Percentiles rank a stretch among this genome's conserved stretches.
These are phyloP conservation scores for Ardeotis arabs DNA, from an alignment of 2,113 vertebrate species.

Conservation along the genomic window DNA sequence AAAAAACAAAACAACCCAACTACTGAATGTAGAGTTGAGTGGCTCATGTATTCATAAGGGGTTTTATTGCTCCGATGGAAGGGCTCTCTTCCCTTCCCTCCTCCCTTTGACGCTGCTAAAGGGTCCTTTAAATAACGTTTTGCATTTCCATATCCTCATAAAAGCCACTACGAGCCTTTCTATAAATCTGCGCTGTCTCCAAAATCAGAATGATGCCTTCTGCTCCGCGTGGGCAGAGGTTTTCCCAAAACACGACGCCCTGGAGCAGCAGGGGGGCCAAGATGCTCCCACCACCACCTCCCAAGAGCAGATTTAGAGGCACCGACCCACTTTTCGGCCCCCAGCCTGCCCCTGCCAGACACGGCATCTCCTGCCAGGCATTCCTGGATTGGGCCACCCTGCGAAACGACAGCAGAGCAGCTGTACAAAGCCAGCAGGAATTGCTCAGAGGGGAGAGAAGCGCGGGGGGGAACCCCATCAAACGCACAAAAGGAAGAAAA, in stretches of 20 bases:
- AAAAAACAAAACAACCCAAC: not conserved
- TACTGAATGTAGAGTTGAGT: not conserved
- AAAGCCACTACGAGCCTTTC: not conserved
- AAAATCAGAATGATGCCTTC: not conserved
- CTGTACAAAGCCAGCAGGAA: constrained; percentile 28
- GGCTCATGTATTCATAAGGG: not conserved
- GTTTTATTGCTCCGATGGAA: not conserved
- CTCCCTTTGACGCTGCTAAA: not conserved
- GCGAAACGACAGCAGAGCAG: not conserved
- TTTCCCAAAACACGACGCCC: not conserved
- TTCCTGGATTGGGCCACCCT: not conserved
- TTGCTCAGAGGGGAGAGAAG: not conserved
- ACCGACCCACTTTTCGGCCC: accelerated
- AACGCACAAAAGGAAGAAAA: not conserved
- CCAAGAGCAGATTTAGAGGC: not conserved
- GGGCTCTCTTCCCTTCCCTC: not conserved
- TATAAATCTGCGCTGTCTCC: constrained; percentile 13
- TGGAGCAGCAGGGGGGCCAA: not conserved
- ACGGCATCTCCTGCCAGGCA: not conserved
- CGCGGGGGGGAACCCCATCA: not conserved
- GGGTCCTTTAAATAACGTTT: constrained; percentile 13
- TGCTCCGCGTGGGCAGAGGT: not conserved
- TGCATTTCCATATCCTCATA: constrained; percentile 18
- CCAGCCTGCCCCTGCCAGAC: not conserved
- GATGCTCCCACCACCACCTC: not conserved